Evolutionary conservation across 2,888 invertebrate species (phyloP), one percentile per base, ranked within the genome.

Genomic region (Erannis defoliaria): DNA sequence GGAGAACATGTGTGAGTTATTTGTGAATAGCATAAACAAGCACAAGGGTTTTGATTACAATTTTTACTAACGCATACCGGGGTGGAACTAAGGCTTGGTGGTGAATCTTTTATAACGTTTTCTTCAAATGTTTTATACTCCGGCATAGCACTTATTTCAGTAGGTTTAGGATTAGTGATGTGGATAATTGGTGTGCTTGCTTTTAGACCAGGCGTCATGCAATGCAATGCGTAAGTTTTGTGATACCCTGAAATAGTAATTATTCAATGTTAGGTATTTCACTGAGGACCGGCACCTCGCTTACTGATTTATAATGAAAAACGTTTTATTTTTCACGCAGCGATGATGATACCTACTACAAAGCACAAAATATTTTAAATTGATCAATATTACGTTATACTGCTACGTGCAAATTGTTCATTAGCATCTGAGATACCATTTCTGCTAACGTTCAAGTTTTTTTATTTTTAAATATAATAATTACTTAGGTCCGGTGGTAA

Each of bases 221-320:
- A 83, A 68, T 69, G 77, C 14, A 77, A 64, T 37, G 55, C 67
- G 62, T 77, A 83, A 3, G 80, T 84, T 75, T 81, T 78, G 63
- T 70, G 71, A 61, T 70, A 75, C 60, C 62, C 75, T 78, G 73
- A 69, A 76, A 75, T 58, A 45, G 45, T 10, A 38, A 26, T 10
- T 10, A 45, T 19, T n/a, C n/a, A n/a, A n/a, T n/a, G n/a, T n/a
- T n/a, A n/a, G 29, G 18, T 18, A 38, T 14, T 35, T 35, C 3
- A 14, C 14, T 5, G 14, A n/a, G 14, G 14, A 16, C 14, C 37
- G n/a, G n/a, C n/a, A n/a, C n/a, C n/a, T n/a, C n/a, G n/a, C n/a
- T n/a, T n/a, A n/a, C n/a, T n/a, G n/a, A n/a, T n/a, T n/a, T n/a
- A n/a, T n/a, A n/a, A n/a, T n/a, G n/a, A n/a, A n/a, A n/a, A n/a